Evolutionary conservation across 2,888 invertebrate genomes (phyloP).

Genomic region (Nezara viridula): DNA sequence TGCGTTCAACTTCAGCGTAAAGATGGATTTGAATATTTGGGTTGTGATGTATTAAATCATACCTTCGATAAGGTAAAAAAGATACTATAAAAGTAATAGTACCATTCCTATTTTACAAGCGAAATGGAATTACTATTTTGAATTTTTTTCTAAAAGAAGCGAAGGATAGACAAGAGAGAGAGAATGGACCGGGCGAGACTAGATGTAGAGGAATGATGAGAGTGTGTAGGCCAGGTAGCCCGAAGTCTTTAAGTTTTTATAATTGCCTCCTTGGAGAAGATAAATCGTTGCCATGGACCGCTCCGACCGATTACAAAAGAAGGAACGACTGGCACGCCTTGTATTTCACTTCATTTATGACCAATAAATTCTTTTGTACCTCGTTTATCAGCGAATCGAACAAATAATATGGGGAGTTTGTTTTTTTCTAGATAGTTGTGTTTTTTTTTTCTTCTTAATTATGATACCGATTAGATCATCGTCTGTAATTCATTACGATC

Average conservation of each 20-base stretch:
- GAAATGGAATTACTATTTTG: no score
- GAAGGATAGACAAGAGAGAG: not conserved
- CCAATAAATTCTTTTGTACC: conserved; percentile 34
- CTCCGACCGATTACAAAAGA: conserved; percentile 12
- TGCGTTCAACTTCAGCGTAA: no score
- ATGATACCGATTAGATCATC: not conserved
- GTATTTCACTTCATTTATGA: conserved; percentile 28
- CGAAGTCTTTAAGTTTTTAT: conserved; percentile 19
- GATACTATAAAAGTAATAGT: no score
- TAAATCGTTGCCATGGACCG: conserved; percentile 4
- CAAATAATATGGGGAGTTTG: not conserved
- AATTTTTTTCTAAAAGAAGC: not conserved
- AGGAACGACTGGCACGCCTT: not conserved
- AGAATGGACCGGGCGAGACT: not conserved
- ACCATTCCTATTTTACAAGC: no score
- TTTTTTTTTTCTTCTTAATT: not conserved
- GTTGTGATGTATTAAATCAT: no score
- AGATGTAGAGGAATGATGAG: conserved; percentile 18
- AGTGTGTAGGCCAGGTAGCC: conserved; percentile 26
- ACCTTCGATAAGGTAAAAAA: no score
- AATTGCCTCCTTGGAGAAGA: conserved; percentile 13
- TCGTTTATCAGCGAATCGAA: conserved; percentile 30
- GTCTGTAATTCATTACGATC: not conserved
- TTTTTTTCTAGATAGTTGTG: not conserved
- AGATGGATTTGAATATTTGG: no score